These are phyloP conservation scores for Ditula angustiorana DNA, from an alignment of 2,888 invertebrate genomes.

Conservation along the genomic window DNA sequence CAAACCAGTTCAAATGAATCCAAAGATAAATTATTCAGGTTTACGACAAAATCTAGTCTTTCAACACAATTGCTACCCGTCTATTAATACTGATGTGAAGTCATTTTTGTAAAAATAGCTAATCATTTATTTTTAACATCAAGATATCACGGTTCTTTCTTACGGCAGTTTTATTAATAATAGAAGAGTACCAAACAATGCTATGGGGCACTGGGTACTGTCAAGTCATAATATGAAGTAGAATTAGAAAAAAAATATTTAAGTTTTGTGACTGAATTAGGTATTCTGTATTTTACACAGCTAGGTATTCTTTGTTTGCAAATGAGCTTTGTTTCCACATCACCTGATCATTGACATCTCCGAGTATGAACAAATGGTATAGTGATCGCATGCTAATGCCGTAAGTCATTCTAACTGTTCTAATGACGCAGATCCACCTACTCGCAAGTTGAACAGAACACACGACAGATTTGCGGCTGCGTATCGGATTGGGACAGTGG, in stretches of 20 bases:
- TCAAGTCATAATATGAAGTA: background rate
- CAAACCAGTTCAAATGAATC: constrained; percentile 23
- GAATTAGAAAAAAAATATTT: background rate
- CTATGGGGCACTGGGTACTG: too few relatives aligned
- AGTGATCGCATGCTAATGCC: constrained; percentile 19
- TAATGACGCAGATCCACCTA: constrained; percentile 34
- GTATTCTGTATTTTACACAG: background rate
- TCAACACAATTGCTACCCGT: background rate
- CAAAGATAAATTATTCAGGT: constrained; percentile 23
- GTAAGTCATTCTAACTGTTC: constrained; percentile 15
- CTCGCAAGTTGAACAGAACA: constrained; percentile 25
- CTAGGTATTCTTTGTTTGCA: constrained; percentile 1
- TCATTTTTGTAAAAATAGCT: background rate
- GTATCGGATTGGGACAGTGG: constrained; percentile 53
- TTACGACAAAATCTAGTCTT: constrained; percentile 17
- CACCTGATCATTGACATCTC: constrained; percentile 9
- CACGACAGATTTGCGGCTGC: constrained; percentile 35
- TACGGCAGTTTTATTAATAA: too few relatives aligned
- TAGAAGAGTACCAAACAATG: too few relatives aligned
- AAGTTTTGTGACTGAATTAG: background rate
- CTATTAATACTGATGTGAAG: background rate
- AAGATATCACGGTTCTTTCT: too few relatives aligned
- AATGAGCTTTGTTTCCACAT: background rate
- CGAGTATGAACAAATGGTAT: background rate
- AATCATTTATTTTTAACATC: background rate